Evolutionary conservation across 2,113 vertebrate species (phyloP).

Genomic region (Sus scrofa): DNA sequence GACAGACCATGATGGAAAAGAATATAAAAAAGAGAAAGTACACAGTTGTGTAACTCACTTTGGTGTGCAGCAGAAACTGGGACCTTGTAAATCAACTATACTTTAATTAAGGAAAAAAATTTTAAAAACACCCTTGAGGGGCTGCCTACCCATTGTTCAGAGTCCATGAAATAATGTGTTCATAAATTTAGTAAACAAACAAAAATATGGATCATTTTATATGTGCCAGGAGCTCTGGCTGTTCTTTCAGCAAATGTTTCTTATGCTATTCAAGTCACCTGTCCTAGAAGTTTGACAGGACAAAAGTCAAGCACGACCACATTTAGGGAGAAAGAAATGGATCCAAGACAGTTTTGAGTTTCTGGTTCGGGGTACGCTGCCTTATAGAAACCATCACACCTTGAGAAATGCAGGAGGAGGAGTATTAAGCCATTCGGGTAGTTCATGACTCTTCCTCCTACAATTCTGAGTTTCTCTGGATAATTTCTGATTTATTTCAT

Average conservation of each 20-base stretch:
- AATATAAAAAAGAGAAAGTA: too few species aligned
- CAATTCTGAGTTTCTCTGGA: neutral
- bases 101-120: neutral
- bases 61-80: too few species aligned
- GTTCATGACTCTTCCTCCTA: neutral
- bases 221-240: neutral
- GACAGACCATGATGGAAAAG: too few species aligned
- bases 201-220: neutral
- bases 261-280: neutral
- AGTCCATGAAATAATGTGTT: neutral
- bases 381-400: neutral
- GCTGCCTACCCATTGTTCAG: neutral
- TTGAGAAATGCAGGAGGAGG: neutral
- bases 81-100: too few species aligned
- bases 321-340: neutral
- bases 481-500: neutral
- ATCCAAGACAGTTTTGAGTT: accelerated
- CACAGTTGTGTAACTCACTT: too few species aligned
- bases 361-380: accelerated
- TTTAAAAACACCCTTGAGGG: neutral
- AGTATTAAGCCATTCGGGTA: neutral
- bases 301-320: neutral
- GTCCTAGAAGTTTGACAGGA: too few species aligned
- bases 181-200: neutral
- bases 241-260: neutral